Percentiles rank a stretch among this genome's conserved stretches.
Evolutionary conservation across 37 sponge, comb jelly and placozoan species (phyloP).

Genomic region (Agelas oroides): DNA sequence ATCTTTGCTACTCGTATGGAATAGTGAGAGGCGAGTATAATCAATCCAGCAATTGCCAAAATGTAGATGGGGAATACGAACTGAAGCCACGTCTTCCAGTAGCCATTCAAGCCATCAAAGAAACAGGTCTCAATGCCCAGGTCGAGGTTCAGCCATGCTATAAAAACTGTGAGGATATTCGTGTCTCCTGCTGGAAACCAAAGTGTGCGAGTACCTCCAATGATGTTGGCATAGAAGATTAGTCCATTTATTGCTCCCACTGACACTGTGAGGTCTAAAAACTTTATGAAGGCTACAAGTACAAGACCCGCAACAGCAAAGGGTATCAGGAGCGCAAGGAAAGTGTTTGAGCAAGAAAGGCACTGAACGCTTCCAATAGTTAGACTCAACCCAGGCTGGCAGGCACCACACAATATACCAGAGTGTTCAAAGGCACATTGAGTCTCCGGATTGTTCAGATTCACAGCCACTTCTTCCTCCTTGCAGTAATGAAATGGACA

Average conservation of each 20-base stretch:
- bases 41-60: background rate
- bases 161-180: conserved; percentile 3
- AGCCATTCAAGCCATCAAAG: conserved; percentile 23
- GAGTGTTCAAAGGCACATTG: conserved; percentile 5
- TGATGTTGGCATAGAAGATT: conserved; percentile 18
- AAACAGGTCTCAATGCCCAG: conserved; percentile 41
- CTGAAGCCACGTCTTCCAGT: conserved; percentile 46
- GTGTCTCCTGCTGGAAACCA: background rate
- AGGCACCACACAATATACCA: background rate
- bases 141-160: conserved; percentile 56
- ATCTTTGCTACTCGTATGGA: background rate
- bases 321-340: background rate
- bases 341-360: conserved; percentile 30
- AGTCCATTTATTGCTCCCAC: background rate
- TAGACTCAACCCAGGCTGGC: conserved; percentile 28
- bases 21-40: background rate
- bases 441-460: background rate
- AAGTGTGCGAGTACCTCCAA: background rate
- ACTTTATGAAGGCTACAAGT: background rate
- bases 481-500: conserved; percentile 13
- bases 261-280: conserved; percentile 2
- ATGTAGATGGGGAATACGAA: conserved; percentile 30
- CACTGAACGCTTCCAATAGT: conserved; percentile 21
- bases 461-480: background rate
- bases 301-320: background rate